Conservation (phyloP, 1,140 invertebrate genomes). For the Heliothis subflexa region DNA sequence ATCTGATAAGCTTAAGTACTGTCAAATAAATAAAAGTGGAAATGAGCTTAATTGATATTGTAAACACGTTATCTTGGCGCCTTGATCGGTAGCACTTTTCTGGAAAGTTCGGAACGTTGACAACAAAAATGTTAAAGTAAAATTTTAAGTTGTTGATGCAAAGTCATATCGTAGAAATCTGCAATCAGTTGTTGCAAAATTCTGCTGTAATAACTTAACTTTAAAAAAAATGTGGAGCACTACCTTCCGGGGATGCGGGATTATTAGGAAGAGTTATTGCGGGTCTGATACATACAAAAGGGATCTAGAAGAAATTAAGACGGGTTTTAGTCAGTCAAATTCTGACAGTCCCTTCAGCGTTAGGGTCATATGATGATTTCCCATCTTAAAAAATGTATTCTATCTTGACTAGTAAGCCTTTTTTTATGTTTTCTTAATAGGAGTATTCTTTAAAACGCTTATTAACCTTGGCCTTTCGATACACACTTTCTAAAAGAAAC, state of each 20-base stretch:
- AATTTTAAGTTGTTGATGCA: neutral
- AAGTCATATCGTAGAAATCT: no score
- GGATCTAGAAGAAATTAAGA: no score
- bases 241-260: no score
- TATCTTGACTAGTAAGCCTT: no score
- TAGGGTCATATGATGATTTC: no score
- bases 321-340: no score
- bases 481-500: neutral
- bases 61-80: neutral
- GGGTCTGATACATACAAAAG: no score
- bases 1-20: conserved; percentile 4
- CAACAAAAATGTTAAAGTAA: neutral
- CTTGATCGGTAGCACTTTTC: neutral
- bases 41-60: neutral
- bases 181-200: neutral
- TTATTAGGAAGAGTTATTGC: no score
- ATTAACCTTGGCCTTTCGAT: neutral
- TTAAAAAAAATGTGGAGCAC: no score
- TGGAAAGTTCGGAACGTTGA: neutral
- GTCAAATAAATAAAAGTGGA: neutral
- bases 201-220: neutral
- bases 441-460: neutral
- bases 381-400: no score
- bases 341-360: no score
- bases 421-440: no score